phyloP scores from a whole-genome alignment of 1,140 invertebrate species.

The Drosophila orena region DNA sequence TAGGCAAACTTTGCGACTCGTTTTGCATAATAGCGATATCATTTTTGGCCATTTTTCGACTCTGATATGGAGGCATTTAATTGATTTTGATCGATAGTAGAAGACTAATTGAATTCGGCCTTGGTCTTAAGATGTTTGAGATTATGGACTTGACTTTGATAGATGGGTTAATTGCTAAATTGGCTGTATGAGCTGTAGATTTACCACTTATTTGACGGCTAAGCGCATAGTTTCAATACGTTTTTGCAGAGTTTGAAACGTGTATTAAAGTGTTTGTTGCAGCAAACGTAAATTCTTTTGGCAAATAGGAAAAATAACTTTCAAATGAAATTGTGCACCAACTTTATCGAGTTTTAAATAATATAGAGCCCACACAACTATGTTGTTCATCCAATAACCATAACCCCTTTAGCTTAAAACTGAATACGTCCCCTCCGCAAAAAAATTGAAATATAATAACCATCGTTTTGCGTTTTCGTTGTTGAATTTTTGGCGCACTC shows the following conservation, averaged over 20 bases:
- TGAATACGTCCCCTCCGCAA: neutral
- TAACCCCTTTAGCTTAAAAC: neutral
- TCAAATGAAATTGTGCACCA: neutral
- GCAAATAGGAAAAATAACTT: neutral
- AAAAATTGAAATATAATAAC: neutral
- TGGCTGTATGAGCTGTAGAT: neutral
- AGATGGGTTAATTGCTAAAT: neutral
- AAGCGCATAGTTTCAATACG: too few species aligned
- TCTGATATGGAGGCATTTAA: conserved; percentile 20
- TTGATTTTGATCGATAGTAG: conserved; percentile 44
- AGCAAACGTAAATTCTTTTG: neutral
- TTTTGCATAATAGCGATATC: conserved; percentile 49
- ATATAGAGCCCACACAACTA: neutral
- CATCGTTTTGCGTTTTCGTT: neutral
- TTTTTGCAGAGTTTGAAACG: too few species aligned
- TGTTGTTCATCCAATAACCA: neutral
- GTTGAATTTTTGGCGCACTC: neutral
- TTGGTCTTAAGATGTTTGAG: neutral
- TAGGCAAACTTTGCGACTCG: conserved; percentile 23
- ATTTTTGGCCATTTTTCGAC: conserved; percentile 19
- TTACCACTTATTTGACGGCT: neutral
- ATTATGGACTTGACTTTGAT: conserved; percentile 1
- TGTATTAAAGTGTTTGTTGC: too few species aligned
- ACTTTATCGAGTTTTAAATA: neutral
- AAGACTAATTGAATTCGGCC: conserved; percentile 30